phyloP scores from a whole-genome alignment of 2,113 vertebrate species.

The Lethenteron reissneri region DNA sequence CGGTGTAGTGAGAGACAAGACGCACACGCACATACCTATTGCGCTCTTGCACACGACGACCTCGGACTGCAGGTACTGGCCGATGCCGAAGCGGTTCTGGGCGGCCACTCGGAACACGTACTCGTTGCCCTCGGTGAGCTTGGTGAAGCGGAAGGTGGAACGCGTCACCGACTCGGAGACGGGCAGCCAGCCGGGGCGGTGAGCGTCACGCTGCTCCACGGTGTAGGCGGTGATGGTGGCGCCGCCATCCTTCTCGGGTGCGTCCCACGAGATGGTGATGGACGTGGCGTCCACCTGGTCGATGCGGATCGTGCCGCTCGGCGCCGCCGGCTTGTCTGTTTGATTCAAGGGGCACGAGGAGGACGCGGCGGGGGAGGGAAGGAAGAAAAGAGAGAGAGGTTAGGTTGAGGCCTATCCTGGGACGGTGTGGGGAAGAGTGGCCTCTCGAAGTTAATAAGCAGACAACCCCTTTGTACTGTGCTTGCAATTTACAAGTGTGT shows the following conservation, averaged over 20 bases:
- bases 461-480: no score
- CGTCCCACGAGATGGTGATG: constrained; percentile 65
- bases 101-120: constrained; percentile 88
- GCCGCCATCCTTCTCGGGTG: constrained; percentile 63
- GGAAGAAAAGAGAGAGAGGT: constrained; percentile 5
- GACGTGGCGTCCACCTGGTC: constrained; percentile 67
- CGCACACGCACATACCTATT: constrained; percentile 34
- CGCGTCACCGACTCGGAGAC: constrained; percentile 74
- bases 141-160: constrained; percentile 55
- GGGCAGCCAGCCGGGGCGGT: constrained; percentile 83
- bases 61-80: constrained; percentile 78
- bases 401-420: neutral
- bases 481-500: no score
- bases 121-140: constrained; percentile 66
- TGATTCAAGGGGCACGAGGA: no score
- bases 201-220: constrained; percentile 83
- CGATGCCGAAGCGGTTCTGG: constrained; percentile 70
- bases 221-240: constrained; percentile 62
- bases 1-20: no score
- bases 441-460: no score
- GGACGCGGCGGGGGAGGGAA: no score
- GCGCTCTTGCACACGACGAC: constrained; percentile 63
- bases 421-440: no score
- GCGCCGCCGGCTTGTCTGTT: constrained; percentile 72
- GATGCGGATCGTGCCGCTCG: constrained; percentile 50